Base-by-base conservation (phyloP, 2,113 vertebrate species). In the Dicaeum eximium region DNA sequence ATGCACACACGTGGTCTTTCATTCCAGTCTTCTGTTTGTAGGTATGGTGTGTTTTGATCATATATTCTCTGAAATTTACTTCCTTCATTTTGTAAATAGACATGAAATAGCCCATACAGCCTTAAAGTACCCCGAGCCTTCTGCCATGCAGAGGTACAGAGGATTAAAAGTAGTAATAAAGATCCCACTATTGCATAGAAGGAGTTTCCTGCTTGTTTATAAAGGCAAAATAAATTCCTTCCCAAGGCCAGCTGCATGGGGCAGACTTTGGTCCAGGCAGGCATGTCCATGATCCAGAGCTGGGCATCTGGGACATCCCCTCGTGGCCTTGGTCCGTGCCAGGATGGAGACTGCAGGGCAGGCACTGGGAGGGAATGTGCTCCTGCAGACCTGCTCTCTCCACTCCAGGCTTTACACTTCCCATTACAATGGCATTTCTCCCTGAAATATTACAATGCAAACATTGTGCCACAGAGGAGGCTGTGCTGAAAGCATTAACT, bases 361-460 rank as follows among this genome's bases (percentile, higher is more conserved):
- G 60, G 62, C 9, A 1, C 27, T 0, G 5, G 7, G 27, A 22
- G 22, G 18, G 42, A 45, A 69, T 9, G 40, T 14, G 9, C 47
- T 78, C 35, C 47, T 42, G 42, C 45, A 15, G 44, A 4, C 27
- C 38, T 30, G 45, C 2, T 31, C 67, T 56, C 51, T 38, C 27
- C 9, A 1, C 15, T 44, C 57, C 40, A 33, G 77, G 75, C 61
- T 83, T 90, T 86, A 45, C 48, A 3, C 51, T 60, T 70, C 4
- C 81, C 67, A 33, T 95, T 80, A 60, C 51, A 80, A 25, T 78
- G 51, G 72, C 80, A 66, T 70, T 83, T 80, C 60, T 73, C 1
- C 7, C 51, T 88, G 88, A 78, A 93, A 84, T 81, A 80, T 74
- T 80, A 61, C 74, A 80, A 7, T 13, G 38, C 69, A 78, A 93